Evolutionary conservation across 1,140 invertebrate species (phyloP).

Genomic region (Adelges cooleyi): DNA sequence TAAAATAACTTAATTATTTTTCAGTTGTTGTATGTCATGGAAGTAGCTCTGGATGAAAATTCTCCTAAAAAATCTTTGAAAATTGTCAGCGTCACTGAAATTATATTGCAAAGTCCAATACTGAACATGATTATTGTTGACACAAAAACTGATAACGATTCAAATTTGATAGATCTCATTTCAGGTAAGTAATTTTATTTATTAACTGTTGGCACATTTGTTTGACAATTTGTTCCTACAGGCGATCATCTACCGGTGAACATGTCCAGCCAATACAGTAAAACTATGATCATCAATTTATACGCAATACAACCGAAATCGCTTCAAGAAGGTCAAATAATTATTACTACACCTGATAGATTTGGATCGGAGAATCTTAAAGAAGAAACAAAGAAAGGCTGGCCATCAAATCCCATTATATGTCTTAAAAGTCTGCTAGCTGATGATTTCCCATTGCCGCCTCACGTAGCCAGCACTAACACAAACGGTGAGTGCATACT

Average conservation of each 20-base stretch:
- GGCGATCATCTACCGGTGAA: neutral
- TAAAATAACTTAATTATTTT: too few relatives aligned
- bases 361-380: constrained; percentile 7
- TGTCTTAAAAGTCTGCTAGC: too few relatives aligned
- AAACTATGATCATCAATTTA: constrained; percentile 52
- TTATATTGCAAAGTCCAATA: constrained; percentile 2
- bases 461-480: too few relatives aligned
- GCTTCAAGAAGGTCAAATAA: constrained; percentile 71
- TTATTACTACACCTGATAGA: constrained; percentile 49
- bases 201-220: neutral
- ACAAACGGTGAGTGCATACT: too few relatives aligned
- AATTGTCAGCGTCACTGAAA: constrained; percentile 7
- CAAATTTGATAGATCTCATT: constrained; percentile 35
- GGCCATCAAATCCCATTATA: too few relatives aligned
- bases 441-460: too few relatives aligned
- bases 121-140: constrained; percentile 31
- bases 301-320: constrained; percentile 80
- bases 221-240: neutral
- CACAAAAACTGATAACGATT: constrained; percentile 38
- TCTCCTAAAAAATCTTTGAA: constrained; percentile 1
- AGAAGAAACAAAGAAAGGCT: neutral
- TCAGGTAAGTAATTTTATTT: neutral
- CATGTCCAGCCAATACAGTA: too few relatives aligned
- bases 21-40: constrained; percentile 23
- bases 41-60: neutral